Base-by-base conservation (phyloP, 2,888 invertebrate species). In the Cephalotes varians region DNA sequence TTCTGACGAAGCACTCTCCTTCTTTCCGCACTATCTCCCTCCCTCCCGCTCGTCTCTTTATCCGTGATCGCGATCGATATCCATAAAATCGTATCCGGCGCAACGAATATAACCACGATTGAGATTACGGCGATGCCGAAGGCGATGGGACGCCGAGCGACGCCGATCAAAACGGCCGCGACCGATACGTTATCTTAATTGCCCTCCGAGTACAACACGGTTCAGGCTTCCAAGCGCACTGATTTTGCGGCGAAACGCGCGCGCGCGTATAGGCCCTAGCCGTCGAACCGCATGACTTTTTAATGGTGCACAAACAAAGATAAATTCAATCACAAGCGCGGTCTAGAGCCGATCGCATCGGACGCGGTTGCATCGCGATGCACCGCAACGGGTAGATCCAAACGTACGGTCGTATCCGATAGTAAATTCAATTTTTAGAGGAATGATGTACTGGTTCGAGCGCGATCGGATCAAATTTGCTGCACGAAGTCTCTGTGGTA, bases 101-200 rank as follows among this genome's bases (percentile, higher is more conserved):
- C 47, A 73, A 81, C 51, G 64, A 81, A 73, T 72, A 81, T 62
- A 64, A 74, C 73, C 62, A 25, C 62, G 64, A 74, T 72, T 74
- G 44, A 73, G 80, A 81, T 81, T 71, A 72, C 37, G 72, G 51
- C 49, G 47, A 81, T 62, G 60, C 71, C 80, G 74, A 62, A 31
- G 60, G 73, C 80, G 74, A 74, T 60, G 73, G 74, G 72, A 72
- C 80, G 77, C 67, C 77, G 54, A 44, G 51, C 44, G 67, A 54
- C 77, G 67, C 54, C 71, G 60, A 81, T 81, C 62, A 74, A 31
- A 81, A 64, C 62, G 81, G 25, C 51, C 51, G 72, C 40, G 40
- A 44, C 44, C 49, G 81, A 81, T 81, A 74, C 25, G 73, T 81
- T 81, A 81, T 81, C 81, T 81, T 81, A 81, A 81, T 81, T 81